Evolutionary conservation across 2,888 invertebrate species (phyloP), one percentile per base, ranked within the genome.

Genomic region (Scotopteryx bipunctaria): DNA sequence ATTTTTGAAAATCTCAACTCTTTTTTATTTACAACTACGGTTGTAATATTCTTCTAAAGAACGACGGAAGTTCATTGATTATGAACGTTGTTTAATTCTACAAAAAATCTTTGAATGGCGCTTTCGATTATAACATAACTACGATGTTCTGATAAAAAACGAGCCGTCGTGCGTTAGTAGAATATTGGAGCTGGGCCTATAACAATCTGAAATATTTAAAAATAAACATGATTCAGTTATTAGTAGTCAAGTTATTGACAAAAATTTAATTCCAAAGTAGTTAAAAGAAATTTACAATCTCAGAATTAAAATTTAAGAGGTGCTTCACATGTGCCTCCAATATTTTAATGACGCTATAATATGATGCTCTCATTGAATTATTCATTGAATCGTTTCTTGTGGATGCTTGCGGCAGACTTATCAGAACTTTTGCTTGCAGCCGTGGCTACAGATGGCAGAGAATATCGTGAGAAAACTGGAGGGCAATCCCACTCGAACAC

Each of bases 321-420:
- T 32, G 54, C 48, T 56, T 49, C 59, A 63, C 63, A 50, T 47
- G 66, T 64, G 65, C 56, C 43, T 56, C 47, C 66, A 66, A 69
- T 68, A 69, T 66, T 68, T 66, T 76, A 78, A 77, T 78, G 72
- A 69, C 63, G 68, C 66, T 16, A 65, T 77, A 76, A 76, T 77
- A 66, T 60, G 69, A 55, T 64, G 63, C 71, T 64, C 59, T 41
- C 40, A 44, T 70, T 76, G 77, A 77, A 77, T 77, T 68, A 77
- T 75, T 73, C 70, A 77, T 71, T 55, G 47, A 48, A 41, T 29
- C 29, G 31, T 15, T 31, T 40, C 23, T 9, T 8, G 11, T 46
- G n/a, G 16, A 23, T 9, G 9, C 9, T 2, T 25, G 27, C 27
- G 11, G 27, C 27, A 4, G 27, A 9, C 9, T 27, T 23, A 23